These are phyloP conservation scores for Epizoanthus stellaris DNA, from an alignment of 92 coral and sea anemone species.

Conservation along the genomic window DNA sequence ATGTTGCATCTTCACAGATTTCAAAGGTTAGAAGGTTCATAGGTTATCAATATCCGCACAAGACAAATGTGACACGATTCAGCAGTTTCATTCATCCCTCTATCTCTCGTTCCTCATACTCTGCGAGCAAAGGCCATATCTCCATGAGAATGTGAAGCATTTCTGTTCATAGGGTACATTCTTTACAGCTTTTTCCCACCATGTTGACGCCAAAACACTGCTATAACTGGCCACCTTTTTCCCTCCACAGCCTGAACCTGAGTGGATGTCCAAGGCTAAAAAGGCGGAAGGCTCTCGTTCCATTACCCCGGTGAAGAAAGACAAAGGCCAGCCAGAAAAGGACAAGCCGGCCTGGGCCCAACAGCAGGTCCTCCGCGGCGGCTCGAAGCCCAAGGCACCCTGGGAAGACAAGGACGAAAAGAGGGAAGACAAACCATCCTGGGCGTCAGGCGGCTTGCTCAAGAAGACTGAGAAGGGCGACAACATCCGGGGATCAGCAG, in stretches of 20 bases:
- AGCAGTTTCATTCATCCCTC: too few species aligned
- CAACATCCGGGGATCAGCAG: conserved; percentile 43
- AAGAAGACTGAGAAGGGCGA: conserved; percentile 42
- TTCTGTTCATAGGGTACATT: too few species aligned
- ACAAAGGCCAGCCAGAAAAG: conserved; percentile 42
- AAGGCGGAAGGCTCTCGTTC: conserved; percentile 37
- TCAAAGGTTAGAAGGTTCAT: too few species aligned
- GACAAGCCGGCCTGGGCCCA: conserved; percentile 53
- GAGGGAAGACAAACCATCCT: conserved; percentile 41
- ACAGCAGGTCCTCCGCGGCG: conserved; percentile 39
- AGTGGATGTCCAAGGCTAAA: conserved; percentile 39
- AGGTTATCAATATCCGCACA: too few species aligned
- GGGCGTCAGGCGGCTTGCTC: conserved; percentile 26
- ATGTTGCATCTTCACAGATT: too few species aligned
- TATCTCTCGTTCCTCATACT: too few species aligned
- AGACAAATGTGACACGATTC: too few species aligned
- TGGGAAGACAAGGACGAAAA: conserved; percentile 60
- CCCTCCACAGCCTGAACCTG: conserved; percentile 29
- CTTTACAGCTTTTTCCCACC: too few species aligned
- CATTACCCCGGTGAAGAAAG: conserved; percentile 41
- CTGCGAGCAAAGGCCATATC: too few species aligned
- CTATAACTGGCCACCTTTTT: neutral
- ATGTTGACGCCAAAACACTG: neutral
- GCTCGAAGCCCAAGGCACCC: conserved; percentile 38
- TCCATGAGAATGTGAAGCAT: too few species aligned